Percentiles rank a stretch among this genome's conserved stretches.
Conservation (phyloP, 2,113 vertebrate species). For the Psephotus haematonotus region DNA sequence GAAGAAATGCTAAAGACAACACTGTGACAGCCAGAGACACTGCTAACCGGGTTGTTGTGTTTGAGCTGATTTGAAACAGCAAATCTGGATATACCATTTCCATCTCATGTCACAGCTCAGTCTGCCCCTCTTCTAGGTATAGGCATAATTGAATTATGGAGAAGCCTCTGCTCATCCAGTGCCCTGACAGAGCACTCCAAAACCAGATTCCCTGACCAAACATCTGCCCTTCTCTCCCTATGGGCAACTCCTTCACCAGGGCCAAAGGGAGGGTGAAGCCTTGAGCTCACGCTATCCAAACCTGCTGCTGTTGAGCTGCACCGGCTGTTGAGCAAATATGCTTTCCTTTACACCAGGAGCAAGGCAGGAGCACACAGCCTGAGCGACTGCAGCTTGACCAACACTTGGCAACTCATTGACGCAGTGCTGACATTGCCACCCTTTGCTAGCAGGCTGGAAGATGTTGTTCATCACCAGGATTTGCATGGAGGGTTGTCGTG, state of each 20-base stretch:
- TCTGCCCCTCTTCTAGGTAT: not conserved
- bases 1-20: not conserved
- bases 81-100: not conserved
- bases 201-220: rapidly evolving
- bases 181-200: not conserved
- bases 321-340: too few species aligned
- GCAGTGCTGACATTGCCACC: not conserved
- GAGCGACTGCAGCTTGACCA: not conserved
- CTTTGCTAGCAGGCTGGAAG: not conserved
- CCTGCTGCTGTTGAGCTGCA: rapidly evolving
- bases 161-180: not conserved
- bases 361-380: not conserved
- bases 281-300: not conserved
- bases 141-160: not conserved
- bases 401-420: not conserved
- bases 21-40: not conserved
- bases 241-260: not conserved
- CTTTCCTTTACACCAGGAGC: not conserved
- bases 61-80: not conserved
- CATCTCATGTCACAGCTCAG: rapidly evolving
- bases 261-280: not conserved
- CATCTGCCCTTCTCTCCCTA: rapidly evolving
- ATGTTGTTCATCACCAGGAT: not conserved
- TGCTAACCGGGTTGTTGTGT: not conserved
- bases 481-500: not conserved